phyloP scores from a whole-genome alignment of 2,888 invertebrate species.

The Trachelus iudaicus region DNA sequence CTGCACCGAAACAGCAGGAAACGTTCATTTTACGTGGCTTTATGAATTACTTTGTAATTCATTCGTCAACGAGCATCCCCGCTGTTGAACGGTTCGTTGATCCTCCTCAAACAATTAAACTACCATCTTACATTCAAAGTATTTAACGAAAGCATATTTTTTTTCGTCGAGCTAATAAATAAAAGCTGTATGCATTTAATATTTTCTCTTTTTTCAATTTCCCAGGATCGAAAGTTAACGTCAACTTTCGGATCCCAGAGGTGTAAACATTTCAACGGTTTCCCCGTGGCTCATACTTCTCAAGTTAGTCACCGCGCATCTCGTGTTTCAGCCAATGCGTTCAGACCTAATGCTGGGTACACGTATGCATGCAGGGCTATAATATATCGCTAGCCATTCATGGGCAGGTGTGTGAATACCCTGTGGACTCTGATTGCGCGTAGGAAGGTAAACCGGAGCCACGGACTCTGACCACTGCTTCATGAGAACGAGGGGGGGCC shows the following conservation, averaged over 20 bases:
- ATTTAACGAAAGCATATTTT: not conserved
- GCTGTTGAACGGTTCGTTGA: not conserved
- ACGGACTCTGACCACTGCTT: constrained; percentile 33
- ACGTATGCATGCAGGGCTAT: not conserved
- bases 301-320: not conserved
- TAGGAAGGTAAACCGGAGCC: constrained; percentile 37
- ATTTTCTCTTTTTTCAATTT: not conserved
- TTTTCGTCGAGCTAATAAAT: not conserved
- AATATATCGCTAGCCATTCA: not conserved
- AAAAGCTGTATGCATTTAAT: too few species aligned
- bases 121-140: too few species aligned
- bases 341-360: not conserved
- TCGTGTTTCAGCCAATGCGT: not conserved
- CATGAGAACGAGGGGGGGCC: not conserved
- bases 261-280: not conserved
- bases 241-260: not conserved
- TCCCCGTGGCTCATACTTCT: not conserved
- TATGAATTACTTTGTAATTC: not conserved
- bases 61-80: not conserved
- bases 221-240: not conserved
- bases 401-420: not conserved
- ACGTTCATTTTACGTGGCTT: not conserved
- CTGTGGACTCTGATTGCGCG: constrained; percentile 9
- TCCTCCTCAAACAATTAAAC: not conserved
- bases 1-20: not conserved